A percentile compares a stretch with the other conserved stretches of the same genome.
Conservation (phyloP, 2,113 vertebrate genomes). For the Podarcis muralis region DNA sequence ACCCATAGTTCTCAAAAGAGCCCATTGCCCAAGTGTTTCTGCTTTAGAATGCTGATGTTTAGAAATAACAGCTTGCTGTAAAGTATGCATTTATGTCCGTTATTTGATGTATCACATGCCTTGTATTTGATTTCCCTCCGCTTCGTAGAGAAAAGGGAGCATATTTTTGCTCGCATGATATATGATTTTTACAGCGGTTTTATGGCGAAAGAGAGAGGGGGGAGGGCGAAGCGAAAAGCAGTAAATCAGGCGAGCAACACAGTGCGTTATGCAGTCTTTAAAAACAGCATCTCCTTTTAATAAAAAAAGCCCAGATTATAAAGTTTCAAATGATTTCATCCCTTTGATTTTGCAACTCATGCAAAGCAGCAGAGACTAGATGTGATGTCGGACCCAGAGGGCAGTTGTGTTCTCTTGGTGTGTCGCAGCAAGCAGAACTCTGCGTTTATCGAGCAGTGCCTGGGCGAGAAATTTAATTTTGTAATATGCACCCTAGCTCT, state of each 20-base stretch:
- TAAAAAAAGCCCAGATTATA: conserved; percentile 54
- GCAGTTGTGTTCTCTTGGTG: neutral
- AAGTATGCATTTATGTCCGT: conserved; percentile 80
- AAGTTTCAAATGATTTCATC: conserved; percentile 54
- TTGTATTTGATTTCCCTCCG: conserved; percentile 75
- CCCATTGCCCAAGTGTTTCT: conserved; percentile 74
- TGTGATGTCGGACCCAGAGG: neutral
- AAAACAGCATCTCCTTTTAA: conserved; percentile 63
- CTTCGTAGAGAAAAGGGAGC: conserved; percentile 64
- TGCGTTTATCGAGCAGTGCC: conserved; percentile 59
- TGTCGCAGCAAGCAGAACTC: neutral
- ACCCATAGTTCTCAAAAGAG: conserved; percentile 76
- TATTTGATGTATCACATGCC: conserved; percentile 78
- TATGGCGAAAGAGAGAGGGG: conserved; percentile 39
- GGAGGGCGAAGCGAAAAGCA: conserved; percentile 50
- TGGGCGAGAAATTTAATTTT: conserved; percentile 43
- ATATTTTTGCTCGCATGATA: conserved; percentile 63
- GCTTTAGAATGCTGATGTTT: conserved; percentile 72
- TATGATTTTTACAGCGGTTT: conserved; percentile 62
- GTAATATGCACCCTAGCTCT: conserved; percentile 53
- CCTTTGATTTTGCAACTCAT: conserved; percentile 51
- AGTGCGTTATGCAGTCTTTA: conserved; percentile 57
- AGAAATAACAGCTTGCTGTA: conserved; percentile 75
- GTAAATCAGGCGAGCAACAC: conserved; percentile 63
- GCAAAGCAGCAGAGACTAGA: conserved; percentile 39